Percentiles rank a stretch among this genome's conserved stretches.
Evolutionary conservation across 2,797 vertebrate species (phyloP).

Genomic region (Psittacula derbiana): DNA sequence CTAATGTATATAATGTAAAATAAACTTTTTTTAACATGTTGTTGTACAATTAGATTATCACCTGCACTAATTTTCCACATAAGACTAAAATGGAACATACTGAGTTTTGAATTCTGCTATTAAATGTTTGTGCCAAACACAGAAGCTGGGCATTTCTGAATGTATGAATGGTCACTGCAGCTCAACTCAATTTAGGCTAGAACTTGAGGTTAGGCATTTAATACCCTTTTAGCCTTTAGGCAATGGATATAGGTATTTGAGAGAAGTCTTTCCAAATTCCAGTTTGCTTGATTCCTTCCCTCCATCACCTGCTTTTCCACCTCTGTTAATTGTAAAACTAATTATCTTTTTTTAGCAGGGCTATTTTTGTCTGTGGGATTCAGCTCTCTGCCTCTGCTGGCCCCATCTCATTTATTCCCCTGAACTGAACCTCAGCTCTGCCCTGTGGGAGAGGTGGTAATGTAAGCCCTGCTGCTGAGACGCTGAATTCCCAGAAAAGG

Average conservation of each 20-base stretch:
- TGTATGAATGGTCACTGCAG: not conserved
- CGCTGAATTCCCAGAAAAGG: not conserved
- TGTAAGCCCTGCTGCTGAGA: not conserved
- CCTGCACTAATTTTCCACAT: conserved; percentile 50
- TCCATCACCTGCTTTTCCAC: not conserved
- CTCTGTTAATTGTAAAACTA: not conserved
- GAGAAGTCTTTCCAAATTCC: not conserved
- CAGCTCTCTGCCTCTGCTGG: not conserved
- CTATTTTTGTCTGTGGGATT: not conserved
- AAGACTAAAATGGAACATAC: conserved; percentile 12
- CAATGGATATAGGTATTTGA: not conserved
- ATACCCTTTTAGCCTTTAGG: not conserved
- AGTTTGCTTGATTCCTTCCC: not conserved
- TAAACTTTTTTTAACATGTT: conserved; percentile 82
- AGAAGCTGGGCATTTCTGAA: not conserved
- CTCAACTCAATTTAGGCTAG: not conserved
- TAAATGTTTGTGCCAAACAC: conserved; percentile 50
- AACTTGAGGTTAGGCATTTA: not conserved
- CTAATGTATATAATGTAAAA: conserved; percentile 86
- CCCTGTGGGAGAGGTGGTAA: not conserved
- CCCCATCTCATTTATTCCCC: not conserved
- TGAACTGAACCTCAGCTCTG: not conserved
- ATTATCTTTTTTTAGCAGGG: not conserved
- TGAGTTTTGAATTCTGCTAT: conserved; percentile 37
- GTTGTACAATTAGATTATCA: conserved; percentile 73